phyloP scores from a whole-genome alignment of 2,888 invertebrate genomes.

The Mongoloraphidia duomilia region DNA sequence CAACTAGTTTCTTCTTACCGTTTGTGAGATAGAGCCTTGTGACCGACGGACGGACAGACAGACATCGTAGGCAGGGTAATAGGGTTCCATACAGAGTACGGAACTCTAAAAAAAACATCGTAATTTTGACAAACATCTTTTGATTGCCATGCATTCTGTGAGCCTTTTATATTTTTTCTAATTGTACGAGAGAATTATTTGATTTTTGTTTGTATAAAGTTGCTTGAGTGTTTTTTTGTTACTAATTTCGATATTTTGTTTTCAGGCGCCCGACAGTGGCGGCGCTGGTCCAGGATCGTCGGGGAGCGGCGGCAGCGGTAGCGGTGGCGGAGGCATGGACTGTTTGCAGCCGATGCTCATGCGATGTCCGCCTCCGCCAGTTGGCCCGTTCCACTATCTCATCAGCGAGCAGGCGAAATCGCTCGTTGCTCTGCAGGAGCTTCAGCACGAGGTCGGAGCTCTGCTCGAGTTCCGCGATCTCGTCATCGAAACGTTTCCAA shows the following conservation, averaged over 20 bases:
- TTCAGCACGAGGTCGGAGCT: slow-evolving; percentile 87
- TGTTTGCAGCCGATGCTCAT: slow-evolving; percentile 61
- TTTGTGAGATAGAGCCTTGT: too few relatives aligned
- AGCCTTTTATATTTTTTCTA: too few relatives aligned
- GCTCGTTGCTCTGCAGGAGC: slow-evolving; percentile 71
- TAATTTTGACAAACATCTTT: too few relatives aligned
- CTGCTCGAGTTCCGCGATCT: slow-evolving; percentile 82
- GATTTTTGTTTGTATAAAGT: too few relatives aligned
- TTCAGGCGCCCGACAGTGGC: slow-evolving; percentile 23
- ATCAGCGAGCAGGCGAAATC: slow-evolving; percentile 84
- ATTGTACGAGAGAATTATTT: too few relatives aligned
- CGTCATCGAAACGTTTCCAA: slow-evolving; percentile 88
- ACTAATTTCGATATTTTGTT: neutral
- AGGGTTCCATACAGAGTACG: too few relatives aligned
- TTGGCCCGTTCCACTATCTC: slow-evolving; percentile 66
- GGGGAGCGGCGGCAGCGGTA: neutral
- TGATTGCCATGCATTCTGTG: too few relatives aligned
- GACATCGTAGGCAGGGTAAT: too few relatives aligned
- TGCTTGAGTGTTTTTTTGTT: neutral
- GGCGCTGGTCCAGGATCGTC: slow-evolving; percentile 19
- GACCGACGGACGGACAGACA: too few relatives aligned
- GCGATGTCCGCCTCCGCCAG: slow-evolving; percentile 51
- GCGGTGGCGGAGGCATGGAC: slow-evolving; percentile 48
- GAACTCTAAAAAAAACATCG: too few relatives aligned
- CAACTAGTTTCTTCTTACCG: too few relatives aligned